Base-by-base conservation (phyloP, 2,888 invertebrate genomes). In the Lepidochrysops patricia region DNA sequence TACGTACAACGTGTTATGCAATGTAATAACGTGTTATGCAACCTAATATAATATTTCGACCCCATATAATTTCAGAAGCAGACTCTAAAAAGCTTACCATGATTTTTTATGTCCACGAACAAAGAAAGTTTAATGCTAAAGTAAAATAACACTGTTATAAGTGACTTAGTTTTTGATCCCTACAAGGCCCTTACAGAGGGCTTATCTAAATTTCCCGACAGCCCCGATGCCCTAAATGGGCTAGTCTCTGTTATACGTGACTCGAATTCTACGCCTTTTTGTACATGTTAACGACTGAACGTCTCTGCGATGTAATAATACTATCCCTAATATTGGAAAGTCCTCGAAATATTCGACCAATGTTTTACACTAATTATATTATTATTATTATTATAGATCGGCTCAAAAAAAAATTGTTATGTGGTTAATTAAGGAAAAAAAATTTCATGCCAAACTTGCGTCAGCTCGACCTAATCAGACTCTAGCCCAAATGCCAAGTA, bases 151-250 rank as follows among this genome's bases (percentile, higher is more conserved):
- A 56, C 32, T 56, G 32, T 15, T 26, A 27, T 52, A 52, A 52
- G 26, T 26, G 26, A 52, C 52, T 26, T 27, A 27, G 26, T 27
- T 26, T n/a, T 15, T 27, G 52, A 52, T 52, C 52, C 13, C 13
- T 27, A 27, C 52, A 52, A 52, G 27, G 52, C 52, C 26, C 52
- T 26, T 26, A 27, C 27, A 27, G 27, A 27, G 25, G 27, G 52
- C 27, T 50, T 26, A 50, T 50, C 25, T 52, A 27, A 52, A 52
- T 52, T 26, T 43, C 43, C 12, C 26, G 15, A 52, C 26, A 13
- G 52, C 52, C 52, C 52, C 27, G 52, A 52, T 52, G 27, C 27
- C 52, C 52, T 27, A 52, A 52, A 26, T 26, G 52, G 26, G 7
- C 26, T 52, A 43, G 43, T 43, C 19, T 26, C 27, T 9, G 52